These are phyloP conservation scores for Balanococcus diminutus DNA, from an alignment of 2,888 invertebrate species.

Conservation along the genomic window DNA sequence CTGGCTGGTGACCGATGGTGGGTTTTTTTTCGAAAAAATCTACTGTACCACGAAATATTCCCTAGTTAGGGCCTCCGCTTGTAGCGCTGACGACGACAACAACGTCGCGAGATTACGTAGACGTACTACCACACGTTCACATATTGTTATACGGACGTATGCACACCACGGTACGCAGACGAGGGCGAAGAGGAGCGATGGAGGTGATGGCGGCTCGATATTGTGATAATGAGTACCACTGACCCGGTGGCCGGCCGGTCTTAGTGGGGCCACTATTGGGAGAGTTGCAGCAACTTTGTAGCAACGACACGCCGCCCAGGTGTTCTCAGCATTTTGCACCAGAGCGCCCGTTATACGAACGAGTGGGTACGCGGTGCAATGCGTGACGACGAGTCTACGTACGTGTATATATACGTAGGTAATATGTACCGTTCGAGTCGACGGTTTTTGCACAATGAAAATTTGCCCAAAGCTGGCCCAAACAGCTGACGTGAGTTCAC, in stretches of 20 bases:
- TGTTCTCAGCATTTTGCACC: constrained; percentile 33
- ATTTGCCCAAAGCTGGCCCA: background rate
- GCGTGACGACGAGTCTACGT: too few relatives aligned
- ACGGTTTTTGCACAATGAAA: background rate
- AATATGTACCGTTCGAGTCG: background rate
- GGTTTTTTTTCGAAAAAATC: background rate
- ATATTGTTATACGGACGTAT: constrained; percentile 42
- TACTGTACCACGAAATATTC: background rate
- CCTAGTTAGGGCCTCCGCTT: constrained; percentile 36
- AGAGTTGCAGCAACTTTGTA: constrained; percentile 53
- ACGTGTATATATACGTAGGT: too few relatives aligned
- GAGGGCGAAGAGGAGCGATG: constrained; percentile 49
- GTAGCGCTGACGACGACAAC: constrained; percentile 33
- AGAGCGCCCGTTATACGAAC: too few relatives aligned
- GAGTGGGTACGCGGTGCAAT: too few relatives aligned
- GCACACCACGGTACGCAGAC: constrained; percentile 40
- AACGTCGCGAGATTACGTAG: constrained; percentile 38
- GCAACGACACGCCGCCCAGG: constrained; percentile 53
- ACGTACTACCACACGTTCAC: constrained; percentile 33
- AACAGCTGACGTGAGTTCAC: too few relatives aligned
- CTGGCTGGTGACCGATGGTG: background rate
- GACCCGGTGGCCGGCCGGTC: constrained; percentile 54
- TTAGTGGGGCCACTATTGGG: constrained; percentile 55
- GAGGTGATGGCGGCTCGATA: constrained; percentile 53
- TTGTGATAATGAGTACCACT: constrained; percentile 55